These are phyloP conservation scores for Chinchilla lanigera DNA, from an alignment of 2,113 vertebrate genomes.

Conservation along the genomic window DNA sequence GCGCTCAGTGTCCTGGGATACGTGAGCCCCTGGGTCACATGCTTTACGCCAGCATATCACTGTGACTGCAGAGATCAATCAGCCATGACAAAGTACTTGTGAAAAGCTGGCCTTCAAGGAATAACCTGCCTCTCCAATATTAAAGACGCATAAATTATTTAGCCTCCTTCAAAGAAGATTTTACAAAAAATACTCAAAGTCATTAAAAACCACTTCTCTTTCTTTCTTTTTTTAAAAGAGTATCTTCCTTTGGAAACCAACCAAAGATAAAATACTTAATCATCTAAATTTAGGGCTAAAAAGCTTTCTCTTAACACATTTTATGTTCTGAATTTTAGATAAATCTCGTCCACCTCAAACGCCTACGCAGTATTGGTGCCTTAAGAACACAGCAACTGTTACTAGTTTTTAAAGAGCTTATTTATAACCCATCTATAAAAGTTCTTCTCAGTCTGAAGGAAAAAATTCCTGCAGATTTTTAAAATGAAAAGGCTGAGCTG, in stretches of 20 bases:
- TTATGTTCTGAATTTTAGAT: not conserved
- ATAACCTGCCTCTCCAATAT: conserved; percentile 82
- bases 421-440: conserved; percentile 45
- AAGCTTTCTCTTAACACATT: conserved; percentile 29
- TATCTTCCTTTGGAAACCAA: conserved; percentile 62
- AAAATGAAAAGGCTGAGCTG: not conserved
- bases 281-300: conserved; percentile 10
- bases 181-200: conserved; percentile 66
- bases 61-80: conserved; percentile 50
- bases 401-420: conserved; percentile 40
- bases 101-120: conserved; percentile 83
- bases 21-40: not conserved
- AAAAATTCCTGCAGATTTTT: not conserved
- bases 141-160: conserved; percentile 87
- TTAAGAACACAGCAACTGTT: conserved; percentile 14
- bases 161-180: conserved; percentile 71
- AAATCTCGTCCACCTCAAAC: not conserved
- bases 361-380: not conserved
- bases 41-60: not conserved
- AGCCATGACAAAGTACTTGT: conserved; percentile 75
- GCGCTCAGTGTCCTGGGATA: conserved; percentile 9
- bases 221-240: conserved; percentile 11
- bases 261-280: conserved; percentile 50
- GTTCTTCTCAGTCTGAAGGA: not conserved
- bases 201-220: conserved; percentile 53